Evolutionary conservation across 2,797 vertebrate genomes (phyloP).

Genomic region (Myiotriccus ornatus): DNA sequence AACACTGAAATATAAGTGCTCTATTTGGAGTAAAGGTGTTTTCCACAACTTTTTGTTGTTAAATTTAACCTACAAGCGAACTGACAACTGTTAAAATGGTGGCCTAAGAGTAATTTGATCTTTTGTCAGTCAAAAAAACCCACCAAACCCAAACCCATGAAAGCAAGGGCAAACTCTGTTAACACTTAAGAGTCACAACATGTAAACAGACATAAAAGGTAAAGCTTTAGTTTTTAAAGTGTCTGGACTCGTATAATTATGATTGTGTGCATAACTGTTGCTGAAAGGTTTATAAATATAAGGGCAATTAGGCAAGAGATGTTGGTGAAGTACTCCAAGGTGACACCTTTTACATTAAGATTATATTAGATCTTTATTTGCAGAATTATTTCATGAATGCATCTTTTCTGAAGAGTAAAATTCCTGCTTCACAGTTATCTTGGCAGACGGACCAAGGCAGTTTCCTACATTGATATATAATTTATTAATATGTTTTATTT

Average conservation of each 20-base stretch:
- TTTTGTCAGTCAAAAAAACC: background rate
- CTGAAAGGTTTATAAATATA: background rate
- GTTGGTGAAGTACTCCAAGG: background rate
- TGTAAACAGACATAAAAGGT: background rate
- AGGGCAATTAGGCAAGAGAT: background rate
- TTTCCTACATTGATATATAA: slow-evolving; percentile 18
- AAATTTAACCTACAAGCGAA: slow-evolving; percentile 1
- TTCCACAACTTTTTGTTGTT: background rate
- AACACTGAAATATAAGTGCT: background rate
- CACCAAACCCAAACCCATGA: background rate
- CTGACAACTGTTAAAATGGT: background rate
- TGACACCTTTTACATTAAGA: background rate
- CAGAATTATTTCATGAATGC: background rate
- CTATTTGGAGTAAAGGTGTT: background rate
- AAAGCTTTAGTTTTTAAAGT: background rate
- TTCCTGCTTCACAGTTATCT: background rate
- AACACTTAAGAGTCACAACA: background rate
- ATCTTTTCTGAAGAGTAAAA: background rate
- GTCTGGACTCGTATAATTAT: background rate
- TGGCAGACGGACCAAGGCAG: background rate
- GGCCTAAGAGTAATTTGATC: background rate
- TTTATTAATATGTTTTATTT: slow-evolving; percentile 43
- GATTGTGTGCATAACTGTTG: background rate
- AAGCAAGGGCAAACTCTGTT: background rate
- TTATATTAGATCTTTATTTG: background rate